A percentile compares a stretch with the other conserved stretches of the same genome.
These are phyloP conservation scores for Vanacampus margaritifer DNA, from an alignment of 2,113 vertebrate genomes.

Conservation along the genomic window DNA sequence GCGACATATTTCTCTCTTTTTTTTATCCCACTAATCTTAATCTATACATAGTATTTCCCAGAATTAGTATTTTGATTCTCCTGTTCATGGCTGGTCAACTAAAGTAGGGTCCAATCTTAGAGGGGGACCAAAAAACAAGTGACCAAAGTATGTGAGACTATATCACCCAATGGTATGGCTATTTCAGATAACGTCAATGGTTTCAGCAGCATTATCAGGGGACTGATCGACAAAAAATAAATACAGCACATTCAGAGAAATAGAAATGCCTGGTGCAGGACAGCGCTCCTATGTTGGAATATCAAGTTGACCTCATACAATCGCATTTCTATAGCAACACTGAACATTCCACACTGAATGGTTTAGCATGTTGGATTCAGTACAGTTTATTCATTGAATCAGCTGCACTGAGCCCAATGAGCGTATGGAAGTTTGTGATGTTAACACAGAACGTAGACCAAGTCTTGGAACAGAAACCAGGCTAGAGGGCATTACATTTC, in stretches of 20 bases:
- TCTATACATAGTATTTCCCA: conserved; percentile 45
- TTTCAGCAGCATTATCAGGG: conserved; percentile 68
- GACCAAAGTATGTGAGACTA: conserved; percentile 12
- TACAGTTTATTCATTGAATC: conserved; percentile 50
- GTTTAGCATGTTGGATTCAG: conserved; percentile 37
- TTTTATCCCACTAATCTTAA: conserved; percentile 45
- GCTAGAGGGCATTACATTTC: conserved; percentile 61
- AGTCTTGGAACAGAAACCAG: conserved; percentile 43
- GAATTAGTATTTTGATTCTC: conserved; percentile 39
- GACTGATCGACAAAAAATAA: conserved; percentile 42
- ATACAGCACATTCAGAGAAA: conserved; percentile 67
- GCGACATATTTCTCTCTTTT: conserved; percentile 73
- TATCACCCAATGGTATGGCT: conserved; percentile 39
- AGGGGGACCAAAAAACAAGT: conserved; percentile 36
- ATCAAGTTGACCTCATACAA: conserved; percentile 66
- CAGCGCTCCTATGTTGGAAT: conserved; percentile 44
- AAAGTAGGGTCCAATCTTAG: conserved; percentile 63
- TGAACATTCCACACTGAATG: conserved; percentile 57
- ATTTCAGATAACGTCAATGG: conserved; percentile 43
- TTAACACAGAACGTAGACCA: conserved; percentile 38
- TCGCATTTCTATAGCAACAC: conserved; percentile 59
- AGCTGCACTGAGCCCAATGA: conserved; percentile 3
- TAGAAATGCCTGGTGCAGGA: conserved; percentile 39
- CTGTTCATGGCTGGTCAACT: conserved; percentile 55
- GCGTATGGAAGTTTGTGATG: conserved; percentile 34